Conservation (phyloP, 2,113 vertebrate genomes). For the Isichthys henryi region DNA sequence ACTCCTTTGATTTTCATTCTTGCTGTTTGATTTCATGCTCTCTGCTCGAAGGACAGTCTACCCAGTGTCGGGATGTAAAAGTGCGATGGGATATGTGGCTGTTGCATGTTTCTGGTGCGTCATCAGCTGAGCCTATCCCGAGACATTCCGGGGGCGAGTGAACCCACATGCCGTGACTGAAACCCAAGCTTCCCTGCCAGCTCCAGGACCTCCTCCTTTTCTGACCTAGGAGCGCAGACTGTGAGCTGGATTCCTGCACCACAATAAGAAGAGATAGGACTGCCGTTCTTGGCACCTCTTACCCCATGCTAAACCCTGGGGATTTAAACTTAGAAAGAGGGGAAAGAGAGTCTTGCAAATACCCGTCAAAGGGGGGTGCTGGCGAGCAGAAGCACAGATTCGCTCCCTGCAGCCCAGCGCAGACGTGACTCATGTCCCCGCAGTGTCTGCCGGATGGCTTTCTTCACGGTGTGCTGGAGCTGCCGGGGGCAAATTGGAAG, state of each 20-base stretch:
- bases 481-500: background rate
- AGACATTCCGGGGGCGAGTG: background rate
- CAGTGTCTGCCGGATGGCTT: background rate
- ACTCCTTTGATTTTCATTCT: background rate
- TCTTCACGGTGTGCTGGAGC: background rate
- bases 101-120: background rate
- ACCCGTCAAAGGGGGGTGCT: background rate
- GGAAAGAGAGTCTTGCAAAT: background rate
- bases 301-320: background rate
- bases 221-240: background rate
- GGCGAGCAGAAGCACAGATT: background rate
- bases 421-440: background rate
- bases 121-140: background rate
- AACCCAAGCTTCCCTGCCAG: background rate
- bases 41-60: background rate
- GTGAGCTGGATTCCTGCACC: background rate
- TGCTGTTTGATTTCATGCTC: background rate
- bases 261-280: background rate
- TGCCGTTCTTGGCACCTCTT: background rate
- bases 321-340: background rate
- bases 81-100: background rate
- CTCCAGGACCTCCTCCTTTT: background rate
- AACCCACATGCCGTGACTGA: background rate
- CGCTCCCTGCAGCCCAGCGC: background rate
- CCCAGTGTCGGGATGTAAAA: background rate